phyloP scores from a whole-genome alignment of 1,140 invertebrate genomes.

The Notospermus geniculatus region DNA sequence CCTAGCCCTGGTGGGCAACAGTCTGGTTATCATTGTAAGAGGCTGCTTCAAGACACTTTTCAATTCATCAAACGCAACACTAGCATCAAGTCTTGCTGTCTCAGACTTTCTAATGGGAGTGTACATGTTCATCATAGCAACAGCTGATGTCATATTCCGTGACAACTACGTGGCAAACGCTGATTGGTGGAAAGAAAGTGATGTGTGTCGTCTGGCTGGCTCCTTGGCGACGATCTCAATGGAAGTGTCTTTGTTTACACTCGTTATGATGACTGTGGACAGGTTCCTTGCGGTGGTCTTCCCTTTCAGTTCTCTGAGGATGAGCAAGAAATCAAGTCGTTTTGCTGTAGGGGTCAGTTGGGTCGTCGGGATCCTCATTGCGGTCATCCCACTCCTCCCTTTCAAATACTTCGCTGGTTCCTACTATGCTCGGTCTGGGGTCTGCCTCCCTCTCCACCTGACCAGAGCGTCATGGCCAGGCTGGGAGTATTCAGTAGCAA shows the following conservation, averaged over 20 bases:
- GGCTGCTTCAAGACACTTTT: constrained; percentile 10
- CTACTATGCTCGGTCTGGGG: constrained; percentile 6
- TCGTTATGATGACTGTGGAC: constrained; percentile 38
- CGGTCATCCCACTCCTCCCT: constrained; percentile 24
- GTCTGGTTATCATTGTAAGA: constrained; percentile 24
- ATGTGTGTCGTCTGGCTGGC: constrained; percentile 33
- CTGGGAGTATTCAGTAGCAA: constrained; percentile 22
- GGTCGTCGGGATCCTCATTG: constrained; percentile 22
- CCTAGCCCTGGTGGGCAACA: constrained; percentile 29
- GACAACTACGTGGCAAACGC: constrained; percentile 36
- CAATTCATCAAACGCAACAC: constrained; percentile 19
- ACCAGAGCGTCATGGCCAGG: constrained; percentile 11
- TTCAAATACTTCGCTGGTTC: background rate
- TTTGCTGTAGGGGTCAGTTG: constrained; percentile 19
- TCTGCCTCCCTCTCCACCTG: constrained; percentile 18
- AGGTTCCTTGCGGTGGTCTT: constrained; percentile 31
- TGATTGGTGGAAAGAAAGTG: constrained; percentile 31
- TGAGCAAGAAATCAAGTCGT: constrained; percentile 15
- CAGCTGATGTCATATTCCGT: constrained; percentile 31
- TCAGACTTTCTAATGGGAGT: constrained; percentile 45
- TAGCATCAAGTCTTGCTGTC: constrained; percentile 34
- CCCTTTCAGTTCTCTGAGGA: constrained; percentile 25
- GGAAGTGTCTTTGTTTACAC: constrained; percentile 35
- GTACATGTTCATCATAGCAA: constrained; percentile 41
- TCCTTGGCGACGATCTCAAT: constrained; percentile 33